phyloP scores from a whole-genome alignment of 2,888 invertebrate species.

The Steinernema hermaphroditum region DNA sequence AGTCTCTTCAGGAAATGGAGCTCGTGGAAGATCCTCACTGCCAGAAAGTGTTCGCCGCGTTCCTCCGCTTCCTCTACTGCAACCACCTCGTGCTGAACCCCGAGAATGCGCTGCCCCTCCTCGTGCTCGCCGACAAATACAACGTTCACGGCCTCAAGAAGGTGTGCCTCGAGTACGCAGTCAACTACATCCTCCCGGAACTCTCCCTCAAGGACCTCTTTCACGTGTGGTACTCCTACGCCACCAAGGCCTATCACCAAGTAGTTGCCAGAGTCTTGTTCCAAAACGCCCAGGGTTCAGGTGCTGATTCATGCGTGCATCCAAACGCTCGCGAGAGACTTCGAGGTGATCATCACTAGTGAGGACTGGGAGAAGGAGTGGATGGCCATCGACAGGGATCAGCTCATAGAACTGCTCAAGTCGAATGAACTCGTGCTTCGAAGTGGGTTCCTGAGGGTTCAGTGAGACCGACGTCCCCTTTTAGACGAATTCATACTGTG shows the following conservation, averaged over 20 bases:
- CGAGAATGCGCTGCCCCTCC: slow-evolving; percentile 67
- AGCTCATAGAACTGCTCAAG: slow-evolving; percentile 68
- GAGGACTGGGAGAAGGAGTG: slow-evolving; percentile 68
- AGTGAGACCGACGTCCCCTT: slow-evolving; percentile 26
- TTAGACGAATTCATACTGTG: slow-evolving; percentile 68
- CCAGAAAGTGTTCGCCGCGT: slow-evolving; percentile 67
- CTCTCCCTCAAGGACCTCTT: slow-evolving; percentile 68
- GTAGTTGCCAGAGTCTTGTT: slow-evolving; percentile 18
- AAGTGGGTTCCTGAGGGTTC: slow-evolving; percentile 47
- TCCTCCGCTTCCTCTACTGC: slow-evolving; percentile 68
- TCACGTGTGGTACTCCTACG: slow-evolving; percentile 69
- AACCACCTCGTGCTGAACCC: slow-evolving; percentile 68
- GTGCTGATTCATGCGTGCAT: slow-evolving; percentile 56
- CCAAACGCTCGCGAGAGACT: slow-evolving; percentile 54
- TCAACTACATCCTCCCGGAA: slow-evolving; percentile 66
- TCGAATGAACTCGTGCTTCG: slow-evolving; percentile 67
- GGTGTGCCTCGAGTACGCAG: slow-evolving; percentile 68
- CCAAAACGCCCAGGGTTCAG: slow-evolving; percentile 13
- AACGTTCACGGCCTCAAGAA: slow-evolving; percentile 67
- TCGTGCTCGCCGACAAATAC: slow-evolving; percentile 69
- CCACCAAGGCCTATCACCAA: slow-evolving; percentile 66
- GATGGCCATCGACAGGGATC: slow-evolving; percentile 67
- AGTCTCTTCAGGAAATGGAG: slow-evolving; percentile 58
- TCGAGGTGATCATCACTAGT: slow-evolving; percentile 64
- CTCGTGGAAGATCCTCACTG: slow-evolving; percentile 67